Base-by-base conservation (phyloP, 1,140 invertebrate genomes). In the Kradibia gibbosae region DNA sequence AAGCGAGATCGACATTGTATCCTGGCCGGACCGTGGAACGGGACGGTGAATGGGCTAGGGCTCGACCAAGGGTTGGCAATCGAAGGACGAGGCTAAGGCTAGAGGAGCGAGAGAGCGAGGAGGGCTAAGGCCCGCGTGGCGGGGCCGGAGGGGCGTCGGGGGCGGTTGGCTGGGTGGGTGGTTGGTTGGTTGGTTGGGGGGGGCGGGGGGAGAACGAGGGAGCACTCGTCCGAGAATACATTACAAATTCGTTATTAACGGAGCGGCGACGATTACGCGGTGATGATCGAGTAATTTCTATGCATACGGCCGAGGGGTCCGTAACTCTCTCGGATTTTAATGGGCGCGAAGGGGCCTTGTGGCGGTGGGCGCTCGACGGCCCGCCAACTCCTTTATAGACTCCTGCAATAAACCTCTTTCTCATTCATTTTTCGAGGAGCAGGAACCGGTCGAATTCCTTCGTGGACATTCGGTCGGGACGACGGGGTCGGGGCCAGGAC, bases 341-440 rank as follows among this genome's bases (percentile, higher is more conserved):
- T 75, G 72, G 72, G 8, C 25, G 31, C 53, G 50, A 67, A 72
- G 53, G n/a, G n/a, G n/a, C n/a, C 36, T 74, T 65, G 42, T 48
- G 31, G 70, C 7, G 4, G 3, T 0, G n/a, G 10, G 50, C 31
- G 45, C 15, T 42, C 50, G 50, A 48, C 42, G 60, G 34, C 28
- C 3, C 13, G 31, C 60, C 60, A 42, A 55, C 78, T 42, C 45
- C 57, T 75, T 67, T 75, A 75, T 70, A 70, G 57, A 55, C 79
- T 67, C 79, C n/a, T 20, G 72, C 72, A 70, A 75, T 81, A 72
- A 81, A 73, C 39, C 60, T 48, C 73, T 65, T 60, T 57, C 73
- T 77, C 73, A 71, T 76, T 81, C 80, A 81, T 81, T 81, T 81
- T 81, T 81, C 74, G 50, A 50, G 73, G 34, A 76, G 74, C 70